These are phyloP conservation scores for Lepilemur ruficaudatus DNA, from an alignment of 2,797 vertebrate genomes.

Conservation along the genomic window DNA sequence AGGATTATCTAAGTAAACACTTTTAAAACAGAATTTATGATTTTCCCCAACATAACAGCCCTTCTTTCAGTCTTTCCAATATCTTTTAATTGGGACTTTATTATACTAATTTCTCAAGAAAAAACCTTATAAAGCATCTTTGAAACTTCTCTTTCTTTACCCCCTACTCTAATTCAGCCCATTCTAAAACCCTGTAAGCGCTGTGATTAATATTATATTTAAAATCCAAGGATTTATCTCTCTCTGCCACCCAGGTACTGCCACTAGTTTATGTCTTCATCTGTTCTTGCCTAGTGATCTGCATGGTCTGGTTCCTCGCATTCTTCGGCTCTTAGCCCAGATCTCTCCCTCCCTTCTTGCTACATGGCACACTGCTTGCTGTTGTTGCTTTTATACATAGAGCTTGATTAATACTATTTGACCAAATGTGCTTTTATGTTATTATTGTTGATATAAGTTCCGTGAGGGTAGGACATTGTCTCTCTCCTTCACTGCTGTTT, in stretches of 20 bases:
- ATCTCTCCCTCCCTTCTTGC: accelerated
- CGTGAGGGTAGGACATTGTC: not conserved
- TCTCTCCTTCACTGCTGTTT: not conserved
- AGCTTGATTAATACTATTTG: not conserved
- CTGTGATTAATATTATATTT: not conserved
- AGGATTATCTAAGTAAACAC: not conserved
- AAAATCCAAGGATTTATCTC: not conserved
- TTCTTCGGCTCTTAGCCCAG: not conserved
- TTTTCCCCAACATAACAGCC: not conserved
- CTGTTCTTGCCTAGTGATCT: not conserved
- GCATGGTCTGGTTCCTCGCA: not conserved
- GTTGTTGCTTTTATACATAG: not conserved
- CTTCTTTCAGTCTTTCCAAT: not conserved
- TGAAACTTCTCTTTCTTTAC: not conserved
- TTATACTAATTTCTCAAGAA: not conserved
- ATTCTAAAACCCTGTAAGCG: not conserved
- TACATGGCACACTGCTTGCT: not conserved
- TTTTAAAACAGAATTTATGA: not conserved
- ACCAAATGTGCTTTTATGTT: not conserved
- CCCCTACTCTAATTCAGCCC: not conserved
- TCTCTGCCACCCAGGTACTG: not conserved
- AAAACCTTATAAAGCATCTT: not conserved
- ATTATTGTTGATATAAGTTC: not conserved
- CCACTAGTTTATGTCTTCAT: not conserved
- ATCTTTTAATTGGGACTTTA: not conserved